Evolutionary conservation across 2,113 vertebrate genomes (phyloP).

Genomic region (Psittacus erithacus): DNA sequence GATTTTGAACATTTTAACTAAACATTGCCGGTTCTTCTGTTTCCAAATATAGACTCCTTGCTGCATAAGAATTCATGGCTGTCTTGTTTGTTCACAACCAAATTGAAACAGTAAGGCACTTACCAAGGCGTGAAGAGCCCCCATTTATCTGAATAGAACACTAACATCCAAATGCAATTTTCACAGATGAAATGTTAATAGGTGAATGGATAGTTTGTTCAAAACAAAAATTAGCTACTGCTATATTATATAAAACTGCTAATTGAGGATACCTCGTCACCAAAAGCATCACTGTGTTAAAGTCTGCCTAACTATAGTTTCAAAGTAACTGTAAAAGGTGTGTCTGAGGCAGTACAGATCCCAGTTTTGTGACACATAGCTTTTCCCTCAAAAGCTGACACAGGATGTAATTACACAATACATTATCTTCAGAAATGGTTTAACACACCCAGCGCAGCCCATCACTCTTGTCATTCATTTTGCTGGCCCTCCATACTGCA

Average conservation of each 20-base stretch:
- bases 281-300: not conserved
- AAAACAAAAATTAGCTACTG: not conserved
- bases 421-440: not conserved
- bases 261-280: not conserved
- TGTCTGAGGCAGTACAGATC: not conserved
- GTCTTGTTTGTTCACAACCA: not conserved
- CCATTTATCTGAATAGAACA: not conserved
- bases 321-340: not conserved
- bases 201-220: not conserved
- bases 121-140: not conserved
- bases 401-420: not conserved
- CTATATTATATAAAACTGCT: not conserved
- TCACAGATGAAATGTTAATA: conserved; percentile 19
- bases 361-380: not conserved
- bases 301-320: not conserved
- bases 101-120: not conserved
- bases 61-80: not conserved
- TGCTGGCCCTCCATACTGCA: not conserved
- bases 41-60: not conserved
- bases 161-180: not conserved
- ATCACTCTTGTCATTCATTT: not conserved
- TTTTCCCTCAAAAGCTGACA: not conserved
- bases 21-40: not conserved
- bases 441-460: not conserved
- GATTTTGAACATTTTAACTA: not conserved